Conservation (phyloP, 2,888 invertebrate genomes). For the Agriopis leucophaearia region DNA sequence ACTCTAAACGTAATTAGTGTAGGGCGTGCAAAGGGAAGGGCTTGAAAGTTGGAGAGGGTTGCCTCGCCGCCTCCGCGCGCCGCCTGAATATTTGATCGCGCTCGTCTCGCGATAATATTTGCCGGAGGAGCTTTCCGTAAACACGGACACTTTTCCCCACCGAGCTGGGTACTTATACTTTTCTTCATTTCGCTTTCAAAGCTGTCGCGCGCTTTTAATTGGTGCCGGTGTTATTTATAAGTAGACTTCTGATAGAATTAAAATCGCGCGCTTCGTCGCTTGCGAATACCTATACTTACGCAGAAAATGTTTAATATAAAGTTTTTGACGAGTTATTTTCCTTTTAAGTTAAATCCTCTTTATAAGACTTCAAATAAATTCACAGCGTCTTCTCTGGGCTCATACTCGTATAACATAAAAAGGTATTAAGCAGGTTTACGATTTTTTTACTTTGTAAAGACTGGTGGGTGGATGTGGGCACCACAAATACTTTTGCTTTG, state of each 20-base stretch:
- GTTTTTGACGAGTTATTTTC: slow-evolving; percentile 74
- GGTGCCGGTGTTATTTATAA: slow-evolving; percentile 80
- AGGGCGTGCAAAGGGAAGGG: slow-evolving; percentile 88
- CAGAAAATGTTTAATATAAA: slow-evolving; percentile 76
- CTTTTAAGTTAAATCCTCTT: slow-evolving; percentile 72
- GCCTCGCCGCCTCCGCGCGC: slow-evolving; percentile 76
- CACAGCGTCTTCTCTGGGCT: slow-evolving; percentile 63
- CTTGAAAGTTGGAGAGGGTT: slow-evolving; percentile 89
- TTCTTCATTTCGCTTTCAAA: slow-evolving; percentile 78
- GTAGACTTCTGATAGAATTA: slow-evolving; percentile 84
- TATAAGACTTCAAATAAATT: slow-evolving; percentile 78
- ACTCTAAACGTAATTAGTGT: slow-evolving; percentile 90
- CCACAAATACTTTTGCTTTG: slow-evolving; percentile 16
- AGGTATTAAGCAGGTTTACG: slow-evolving; percentile 60
- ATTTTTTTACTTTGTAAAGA: slow-evolving; percentile 38
- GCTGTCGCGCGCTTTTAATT: slow-evolving; percentile 83
- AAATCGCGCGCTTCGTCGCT: slow-evolving; percentile 80
- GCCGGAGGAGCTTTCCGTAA: slow-evolving; percentile 85
- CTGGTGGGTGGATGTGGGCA: slow-evolving; percentile 12
- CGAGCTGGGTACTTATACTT: slow-evolving; percentile 73
- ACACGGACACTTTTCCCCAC: slow-evolving; percentile 81
- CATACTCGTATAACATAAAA: slow-evolving; percentile 57
- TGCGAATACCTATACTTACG: slow-evolving; percentile 67
- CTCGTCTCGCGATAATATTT: slow-evolving; percentile 85
- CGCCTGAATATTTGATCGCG: slow-evolving; percentile 85